Evolutionary conservation across 2,888 invertebrate genomes (phyloP).

Genomic region (Euplagia quadripunctaria): DNA sequence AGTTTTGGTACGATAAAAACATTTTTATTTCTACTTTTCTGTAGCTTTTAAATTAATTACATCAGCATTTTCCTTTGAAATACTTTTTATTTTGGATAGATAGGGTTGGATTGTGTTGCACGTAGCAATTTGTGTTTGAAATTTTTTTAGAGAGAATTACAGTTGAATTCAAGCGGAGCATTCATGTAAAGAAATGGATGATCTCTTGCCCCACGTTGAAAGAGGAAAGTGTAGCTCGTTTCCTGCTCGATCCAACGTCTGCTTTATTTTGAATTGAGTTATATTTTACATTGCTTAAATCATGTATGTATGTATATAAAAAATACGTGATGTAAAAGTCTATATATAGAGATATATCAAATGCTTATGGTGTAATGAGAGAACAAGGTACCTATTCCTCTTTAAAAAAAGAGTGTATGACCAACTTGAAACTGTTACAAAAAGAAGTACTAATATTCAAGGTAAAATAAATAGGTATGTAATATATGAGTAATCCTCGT

Average conservation of each 20-base stretch:
- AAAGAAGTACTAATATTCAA: constrained; percentile 17
- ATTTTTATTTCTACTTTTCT: constrained; percentile 54
- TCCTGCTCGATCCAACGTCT: constrained; percentile 48
- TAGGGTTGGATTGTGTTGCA: constrained; percentile 43
- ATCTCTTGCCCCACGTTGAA: constrained; percentile 50
- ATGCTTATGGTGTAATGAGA: too few species aligned
- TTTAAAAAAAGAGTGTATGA: constrained; percentile 16
- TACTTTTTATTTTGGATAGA: constrained; percentile 47
- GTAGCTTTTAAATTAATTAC: constrained; percentile 57
- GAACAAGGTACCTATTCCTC: constrained; percentile 1
- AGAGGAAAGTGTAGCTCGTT: constrained; percentile 52
- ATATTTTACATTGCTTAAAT: constrained; percentile 12
- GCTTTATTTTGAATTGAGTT: constrained; percentile 20
- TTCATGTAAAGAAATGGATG: constrained; percentile 54
- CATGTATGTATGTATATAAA: not conserved
- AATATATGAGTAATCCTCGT: constrained; percentile 31
- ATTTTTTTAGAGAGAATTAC: constrained; percentile 34
- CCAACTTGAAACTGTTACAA: too few species aligned
- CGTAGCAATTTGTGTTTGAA: constrained; percentile 38
- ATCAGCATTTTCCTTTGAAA: constrained; percentile 52
- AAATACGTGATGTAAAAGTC: not conserved
- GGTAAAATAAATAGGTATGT: constrained; percentile 39
- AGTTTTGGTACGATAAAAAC: constrained; percentile 57
- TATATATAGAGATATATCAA: not conserved
- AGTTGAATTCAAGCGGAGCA: constrained; percentile 42